Evolutionary conservation across 1,140 invertebrate genomes (phyloP).

Genomic region (Vanessa atalanta): DNA sequence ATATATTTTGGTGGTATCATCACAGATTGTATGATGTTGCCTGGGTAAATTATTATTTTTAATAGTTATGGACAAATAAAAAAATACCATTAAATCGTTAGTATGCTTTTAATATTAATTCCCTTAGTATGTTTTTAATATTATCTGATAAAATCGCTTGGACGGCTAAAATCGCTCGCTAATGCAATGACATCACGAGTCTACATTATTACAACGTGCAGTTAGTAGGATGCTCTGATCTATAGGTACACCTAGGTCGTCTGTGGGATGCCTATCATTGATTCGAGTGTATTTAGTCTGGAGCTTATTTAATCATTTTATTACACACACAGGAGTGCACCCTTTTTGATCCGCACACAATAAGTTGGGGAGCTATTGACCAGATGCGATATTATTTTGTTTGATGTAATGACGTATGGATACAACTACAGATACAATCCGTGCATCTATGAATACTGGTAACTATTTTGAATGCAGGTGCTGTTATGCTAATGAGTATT

Average conservation of each 20-base stretch:
- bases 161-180: not conserved
- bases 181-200: not conserved
- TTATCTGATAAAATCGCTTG: too few species aligned
- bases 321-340: conserved; percentile 18
- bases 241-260: not conserved
- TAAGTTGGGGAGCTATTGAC: conserved; percentile 24
- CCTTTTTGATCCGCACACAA: conserved; percentile 21
- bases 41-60: too few species aligned
- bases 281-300: conserved; percentile 19
- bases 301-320: conserved; percentile 29
- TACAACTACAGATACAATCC: not conserved
- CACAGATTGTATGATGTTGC: too few species aligned
- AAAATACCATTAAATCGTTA: too few species aligned
- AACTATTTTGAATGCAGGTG: not conserved
- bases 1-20: too few species aligned
- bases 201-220: conserved; percentile 15
- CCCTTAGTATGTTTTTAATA: too few species aligned
- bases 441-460: not conserved
- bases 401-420: conserved; percentile 4
- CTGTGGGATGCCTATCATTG: conserved; percentile 19
- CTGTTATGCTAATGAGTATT: not conserved
- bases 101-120: too few species aligned
- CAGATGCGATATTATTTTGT: conserved; percentile 21
- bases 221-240: not conserved
- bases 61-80: too few species aligned